Evolutionary conservation across 2,113 vertebrate genomes (phyloP), one percentile per base, ranked within the genome.

Genomic region (Todiramphus chloris): DNA sequence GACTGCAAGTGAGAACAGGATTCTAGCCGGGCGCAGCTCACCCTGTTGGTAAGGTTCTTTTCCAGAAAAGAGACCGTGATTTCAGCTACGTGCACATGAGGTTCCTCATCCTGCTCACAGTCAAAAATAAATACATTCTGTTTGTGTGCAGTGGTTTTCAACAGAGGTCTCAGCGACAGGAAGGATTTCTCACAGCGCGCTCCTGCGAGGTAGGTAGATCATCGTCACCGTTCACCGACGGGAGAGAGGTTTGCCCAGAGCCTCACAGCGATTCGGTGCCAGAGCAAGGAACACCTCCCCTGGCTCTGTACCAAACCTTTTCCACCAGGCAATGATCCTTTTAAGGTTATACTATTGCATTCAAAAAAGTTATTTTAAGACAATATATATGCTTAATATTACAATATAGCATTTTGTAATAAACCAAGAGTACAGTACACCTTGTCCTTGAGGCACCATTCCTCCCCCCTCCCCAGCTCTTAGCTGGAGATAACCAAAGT

Each of bases 121-220:
- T 64, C 66, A 73, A 87, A 95, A 94, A 96, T 83, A 90, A 93
- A 90, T 74, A 91, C 14, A 78, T 60, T 90, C 16, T 43, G 58
- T 67, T 77, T 80, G 48, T 56, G 43, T 91, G 63, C 69, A 91
- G 30, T 64, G 69, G 60, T 95, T 43, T 74, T 82, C 37, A 77
- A 60, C 11, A 59, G 55, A 85, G 44, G 43, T 30, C 56, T 90
- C 7, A 15, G 82, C 75, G 87, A 35, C 64, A 58, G 44, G n/a
- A 86, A 94, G n/a, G 33, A 25, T 28, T 83, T 74, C 68, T 83
- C 70, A 74, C 31, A 35, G 89, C 84, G 55, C 69, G 44, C 33
- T 87, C 75, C 90, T 62, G 83, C 2, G 94, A 97, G 93, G 96
- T 94, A 97, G 95, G 83, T 95, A 10, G 75, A 72, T 70, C 78